Evolutionary conservation across 64 coral and sea anemone genomes (phyloP).

Genomic region (Porites lutea): DNA sequence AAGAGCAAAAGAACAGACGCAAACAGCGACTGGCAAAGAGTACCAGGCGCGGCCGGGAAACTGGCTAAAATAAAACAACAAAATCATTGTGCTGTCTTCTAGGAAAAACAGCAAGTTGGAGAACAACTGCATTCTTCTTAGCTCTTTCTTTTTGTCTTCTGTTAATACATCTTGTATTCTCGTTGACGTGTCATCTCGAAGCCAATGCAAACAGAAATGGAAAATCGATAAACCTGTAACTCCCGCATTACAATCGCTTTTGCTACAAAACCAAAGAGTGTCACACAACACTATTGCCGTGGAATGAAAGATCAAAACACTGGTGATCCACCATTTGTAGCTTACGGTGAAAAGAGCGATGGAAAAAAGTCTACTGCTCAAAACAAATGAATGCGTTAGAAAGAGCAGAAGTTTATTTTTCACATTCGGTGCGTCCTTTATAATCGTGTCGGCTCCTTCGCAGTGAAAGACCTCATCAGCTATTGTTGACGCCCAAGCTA

Average conservation of each 20-base stretch:
- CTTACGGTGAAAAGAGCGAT: not conserved
- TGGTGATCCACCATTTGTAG: slow-evolving; percentile 7
- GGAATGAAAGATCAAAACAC: not conserved
- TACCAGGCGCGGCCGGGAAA: not conserved
- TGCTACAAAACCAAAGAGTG: no score
- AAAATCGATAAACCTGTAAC: no score
- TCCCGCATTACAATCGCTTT: no score
- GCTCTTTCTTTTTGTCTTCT: no score
- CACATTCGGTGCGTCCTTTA: not conserved
- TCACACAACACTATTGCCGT: not conserved
- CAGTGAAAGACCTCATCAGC: not conserved
- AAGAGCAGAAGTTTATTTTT: not conserved
- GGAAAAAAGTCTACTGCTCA: not conserved
- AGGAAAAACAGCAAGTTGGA: not conserved
- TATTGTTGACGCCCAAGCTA: not conserved
- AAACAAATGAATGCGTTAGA: not conserved
- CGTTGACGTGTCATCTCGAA: not conserved
- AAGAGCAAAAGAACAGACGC: not conserved
- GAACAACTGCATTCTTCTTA: not conserved
- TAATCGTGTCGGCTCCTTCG: no score
- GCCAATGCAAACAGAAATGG: not conserved
- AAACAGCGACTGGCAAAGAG: slow-evolving; percentile 7
- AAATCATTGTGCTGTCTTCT: not conserved
- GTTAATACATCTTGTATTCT: no score
- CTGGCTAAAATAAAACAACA: not conserved